phyloP scores from a whole-genome alignment of 1,140 invertebrate species.

The Stenopsyche tienmushanensis region DNA sequence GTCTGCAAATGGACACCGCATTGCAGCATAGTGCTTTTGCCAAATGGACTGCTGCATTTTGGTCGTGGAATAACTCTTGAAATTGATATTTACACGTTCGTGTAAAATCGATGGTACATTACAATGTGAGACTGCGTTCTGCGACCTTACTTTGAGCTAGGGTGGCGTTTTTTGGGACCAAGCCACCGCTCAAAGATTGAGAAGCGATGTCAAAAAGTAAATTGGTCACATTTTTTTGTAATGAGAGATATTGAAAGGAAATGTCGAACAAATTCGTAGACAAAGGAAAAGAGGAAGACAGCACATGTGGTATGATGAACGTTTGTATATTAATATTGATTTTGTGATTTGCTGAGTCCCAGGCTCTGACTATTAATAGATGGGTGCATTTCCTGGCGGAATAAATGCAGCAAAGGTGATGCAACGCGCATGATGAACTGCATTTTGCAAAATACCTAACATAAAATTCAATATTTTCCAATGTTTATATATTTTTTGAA shows the following conservation, averaged over 20 bases:
- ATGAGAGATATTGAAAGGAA: no score
- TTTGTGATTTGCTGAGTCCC: background rate
- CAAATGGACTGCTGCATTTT: conserved; percentile 15
- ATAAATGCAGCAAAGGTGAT: background rate
- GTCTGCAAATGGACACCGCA: conserved; percentile 4
- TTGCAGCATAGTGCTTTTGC: conserved; percentile 19
- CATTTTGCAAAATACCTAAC: background rate
- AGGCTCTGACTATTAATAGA: conserved; percentile 1
- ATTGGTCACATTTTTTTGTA: no score
- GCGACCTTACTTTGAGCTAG: no score
- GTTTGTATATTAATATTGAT: conserved; percentile 12
- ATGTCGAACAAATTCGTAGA: no score
- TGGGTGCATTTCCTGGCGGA: background rate
- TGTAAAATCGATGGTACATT: no score
- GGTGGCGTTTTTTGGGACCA: no score
- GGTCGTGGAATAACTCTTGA: background rate
- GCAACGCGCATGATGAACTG: background rate
- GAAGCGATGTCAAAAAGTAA: no score
- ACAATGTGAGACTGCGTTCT: no score
- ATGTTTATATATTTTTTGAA: no score
- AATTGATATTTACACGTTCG: no score
- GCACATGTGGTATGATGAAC: background rate
- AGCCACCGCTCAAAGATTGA: no score
- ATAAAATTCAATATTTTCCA: no score
- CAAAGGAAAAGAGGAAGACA: conserved; percentile 9